These are phyloP conservation scores for Hippasteria phrygiana DNA, from an alignment of 53 echinoderm and acorn worm species.

Conservation along the genomic window DNA sequence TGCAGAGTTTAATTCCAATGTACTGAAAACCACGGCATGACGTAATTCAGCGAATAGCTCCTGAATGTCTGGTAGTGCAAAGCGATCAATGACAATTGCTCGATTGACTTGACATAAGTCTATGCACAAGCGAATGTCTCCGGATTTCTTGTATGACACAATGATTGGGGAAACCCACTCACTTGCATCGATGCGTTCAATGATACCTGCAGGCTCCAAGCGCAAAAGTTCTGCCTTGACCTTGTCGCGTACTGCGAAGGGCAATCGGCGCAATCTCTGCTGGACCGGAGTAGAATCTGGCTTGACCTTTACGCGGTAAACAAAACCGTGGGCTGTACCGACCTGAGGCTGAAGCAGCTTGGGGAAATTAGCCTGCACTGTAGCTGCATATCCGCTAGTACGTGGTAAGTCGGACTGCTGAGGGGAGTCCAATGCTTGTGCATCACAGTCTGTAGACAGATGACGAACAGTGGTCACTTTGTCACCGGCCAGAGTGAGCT, in stretches of 20 bases:
- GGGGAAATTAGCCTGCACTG: neutral
- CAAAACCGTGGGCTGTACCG: slow-evolving; percentile 14
- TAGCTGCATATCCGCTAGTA: neutral
- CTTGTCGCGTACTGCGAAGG: slow-evolving; percentile 41
- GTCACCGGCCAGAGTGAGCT: neutral
- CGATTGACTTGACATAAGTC: slow-evolving; percentile 57
- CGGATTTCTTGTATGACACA: slow-evolving; percentile 30
- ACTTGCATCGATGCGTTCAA: slow-evolving; percentile 44
- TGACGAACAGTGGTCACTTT: too few species aligned
- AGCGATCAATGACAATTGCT: slow-evolving; percentile 30
- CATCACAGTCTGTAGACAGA: too few species aligned
- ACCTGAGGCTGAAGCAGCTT: neutral
- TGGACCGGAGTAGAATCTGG: slow-evolving; percentile 19
- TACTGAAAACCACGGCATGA: too few species aligned
- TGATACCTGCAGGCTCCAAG: slow-evolving; percentile 29
- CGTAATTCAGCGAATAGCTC: too few species aligned
- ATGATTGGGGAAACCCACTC: slow-evolving; percentile 47
- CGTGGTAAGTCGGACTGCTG: neutral
- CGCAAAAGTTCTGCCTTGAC: slow-evolving; percentile 47
- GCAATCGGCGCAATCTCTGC: slow-evolving; percentile 25
- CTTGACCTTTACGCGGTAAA: slow-evolving; percentile 26
- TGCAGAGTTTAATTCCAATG: too few species aligned
- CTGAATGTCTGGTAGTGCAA: too few species aligned
- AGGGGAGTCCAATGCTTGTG: neutral
- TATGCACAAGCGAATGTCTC: slow-evolving; percentile 51